phyloP scores from a whole-genome alignment of 2,797 vertebrate genomes.

The Rhynchotus rufescens region DNA sequence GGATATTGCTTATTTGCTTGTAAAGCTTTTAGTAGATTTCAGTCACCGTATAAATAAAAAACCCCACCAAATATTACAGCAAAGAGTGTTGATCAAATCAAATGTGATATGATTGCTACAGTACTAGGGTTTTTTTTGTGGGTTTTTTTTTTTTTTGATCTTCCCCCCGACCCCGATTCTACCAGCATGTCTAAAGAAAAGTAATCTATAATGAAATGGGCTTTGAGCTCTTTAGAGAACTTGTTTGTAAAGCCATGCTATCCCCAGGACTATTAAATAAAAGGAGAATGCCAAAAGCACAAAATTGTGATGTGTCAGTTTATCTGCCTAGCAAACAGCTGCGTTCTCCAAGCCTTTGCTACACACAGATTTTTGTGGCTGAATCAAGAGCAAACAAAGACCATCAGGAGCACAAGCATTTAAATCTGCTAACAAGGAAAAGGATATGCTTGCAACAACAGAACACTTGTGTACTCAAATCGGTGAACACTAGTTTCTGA shows the following conservation, averaged over 20 bases:
- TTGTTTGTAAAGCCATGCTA: background rate
- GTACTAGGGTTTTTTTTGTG: background rate
- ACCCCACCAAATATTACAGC: background rate
- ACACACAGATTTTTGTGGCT: background rate
- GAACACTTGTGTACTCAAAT: background rate
- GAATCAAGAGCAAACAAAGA: constrained; percentile 24
- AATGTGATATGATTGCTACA: background rate
- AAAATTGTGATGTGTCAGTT: background rate
- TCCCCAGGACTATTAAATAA: background rate
- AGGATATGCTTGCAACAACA: background rate
- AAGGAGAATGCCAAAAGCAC: background rate
- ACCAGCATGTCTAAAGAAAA: background rate
- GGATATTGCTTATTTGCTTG: constrained; percentile 33
- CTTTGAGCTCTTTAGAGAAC: background rate
- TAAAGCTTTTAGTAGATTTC: constrained; percentile 36
- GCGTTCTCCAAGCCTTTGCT: background rate
- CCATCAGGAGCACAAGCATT: background rate
- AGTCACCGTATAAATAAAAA: background rate
- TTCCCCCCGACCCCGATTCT: background rate
- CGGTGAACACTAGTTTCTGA: background rate
- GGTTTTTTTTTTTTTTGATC: no score
- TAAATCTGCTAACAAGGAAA: constrained; percentile 8
- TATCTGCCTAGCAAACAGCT: constrained; percentile 13
- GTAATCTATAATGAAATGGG: background rate
- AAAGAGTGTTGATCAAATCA: background rate